Conservation (phyloP, 2,113 vertebrate species). For the Paramormyrops kingsleyae region DNA sequence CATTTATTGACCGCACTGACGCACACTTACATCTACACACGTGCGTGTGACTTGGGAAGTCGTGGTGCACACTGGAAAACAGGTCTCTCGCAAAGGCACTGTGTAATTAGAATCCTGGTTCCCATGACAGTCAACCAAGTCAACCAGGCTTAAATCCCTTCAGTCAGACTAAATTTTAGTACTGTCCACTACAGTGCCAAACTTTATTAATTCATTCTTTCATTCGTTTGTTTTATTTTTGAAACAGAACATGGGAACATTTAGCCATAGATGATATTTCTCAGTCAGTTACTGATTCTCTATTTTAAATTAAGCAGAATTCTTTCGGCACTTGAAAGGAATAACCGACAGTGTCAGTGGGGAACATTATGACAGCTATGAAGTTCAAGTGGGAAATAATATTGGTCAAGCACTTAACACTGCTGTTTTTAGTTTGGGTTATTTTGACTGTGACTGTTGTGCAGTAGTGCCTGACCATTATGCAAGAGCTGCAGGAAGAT, state of each 20-base stretch:
- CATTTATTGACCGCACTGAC: background rate
- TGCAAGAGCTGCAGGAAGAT: background rate
- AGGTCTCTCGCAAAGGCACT: background rate
- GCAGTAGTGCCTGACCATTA: background rate
- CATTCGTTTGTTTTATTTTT: background rate
- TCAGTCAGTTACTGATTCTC: background rate
- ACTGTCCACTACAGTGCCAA: background rate
- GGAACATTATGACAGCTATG: conserved; percentile 3
- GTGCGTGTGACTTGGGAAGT: background rate
- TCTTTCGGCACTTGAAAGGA: background rate
- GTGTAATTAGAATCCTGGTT: background rate
- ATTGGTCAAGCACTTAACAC: conserved; percentile 15
- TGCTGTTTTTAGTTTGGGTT: background rate
- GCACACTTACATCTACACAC: background rate
- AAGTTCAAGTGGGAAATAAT: conserved; percentile 23
- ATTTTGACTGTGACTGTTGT: background rate
- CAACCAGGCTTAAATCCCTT: background rate
- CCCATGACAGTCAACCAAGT: background rate
- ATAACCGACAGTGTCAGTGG: conserved; percentile 4
- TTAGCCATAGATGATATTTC: background rate
- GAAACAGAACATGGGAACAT: background rate
- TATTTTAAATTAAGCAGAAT: background rate
- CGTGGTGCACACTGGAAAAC: background rate
- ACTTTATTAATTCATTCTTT: background rate
- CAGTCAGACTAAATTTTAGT: background rate